Evolutionary conservation across 2,797 vertebrate genomes (phyloP), one percentile per base, ranked within the genome.

Genomic region (Lycodopsis pacificus): DNA sequence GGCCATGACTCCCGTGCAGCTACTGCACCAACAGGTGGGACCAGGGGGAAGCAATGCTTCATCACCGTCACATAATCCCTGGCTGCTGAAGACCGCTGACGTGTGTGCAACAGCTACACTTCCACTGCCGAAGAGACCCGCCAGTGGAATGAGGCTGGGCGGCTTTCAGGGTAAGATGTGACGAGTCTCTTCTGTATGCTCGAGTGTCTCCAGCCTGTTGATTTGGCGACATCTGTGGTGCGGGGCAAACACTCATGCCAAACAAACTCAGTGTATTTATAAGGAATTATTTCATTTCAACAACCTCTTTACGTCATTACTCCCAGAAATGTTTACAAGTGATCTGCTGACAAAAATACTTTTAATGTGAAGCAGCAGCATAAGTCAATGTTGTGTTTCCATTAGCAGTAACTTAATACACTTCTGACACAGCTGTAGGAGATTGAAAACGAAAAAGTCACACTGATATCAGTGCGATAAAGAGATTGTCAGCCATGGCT

Each of bases 91-190:
- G 82, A 73, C 89, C 5, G 62, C 87, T 0, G 96, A 96, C 9
- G 80, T 95, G 78, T 94, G 92, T 25, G 88, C 93, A 10, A 96
- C 96, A 13, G 92, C 96, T 6, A 97, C 96, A 1, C 91, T 97
- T 56, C 96, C 96, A 0, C 90, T 97, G 84, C 96, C 96, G 0
- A 94, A 93, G 82, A 95, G 94, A 82, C 95, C 96, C 11, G 91
- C 81, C 66, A 94, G 88, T 20, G 96, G 97, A 51, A 88, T 94
- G 59, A 93, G 94, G 58, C 84, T 93, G 62, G 94, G 93, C 0
- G 94, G 95, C 62, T 94, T 96, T 34, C 90, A 95, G 69, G 95
- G 96, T 96, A 78, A 73, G 80, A 63, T 1, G 2, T 17, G 25
- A 70, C 13, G 3, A 38, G 34, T 30, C 14, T 56, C 27, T 10